Conservation (phyloP, 2,888 invertebrate species). For the Phymatocera aterrima region DNA sequence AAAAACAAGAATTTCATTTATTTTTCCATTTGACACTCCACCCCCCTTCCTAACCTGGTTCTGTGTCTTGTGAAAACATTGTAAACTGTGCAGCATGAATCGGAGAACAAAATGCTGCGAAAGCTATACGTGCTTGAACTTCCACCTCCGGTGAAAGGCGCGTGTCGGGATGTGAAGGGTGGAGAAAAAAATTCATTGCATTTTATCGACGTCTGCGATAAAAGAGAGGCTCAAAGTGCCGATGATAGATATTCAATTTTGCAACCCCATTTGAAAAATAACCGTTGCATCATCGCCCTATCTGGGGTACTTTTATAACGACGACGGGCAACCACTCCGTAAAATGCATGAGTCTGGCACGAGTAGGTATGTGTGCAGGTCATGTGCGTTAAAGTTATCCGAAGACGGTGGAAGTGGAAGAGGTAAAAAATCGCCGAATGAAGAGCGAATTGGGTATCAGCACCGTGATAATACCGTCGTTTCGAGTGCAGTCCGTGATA, state of each 20-base stretch:
- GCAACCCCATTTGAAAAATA: conserved; percentile 14
- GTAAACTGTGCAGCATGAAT: not conserved
- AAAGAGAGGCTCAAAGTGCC: conserved; percentile 20
- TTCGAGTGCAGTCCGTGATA: not conserved
- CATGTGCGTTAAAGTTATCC: conserved; percentile 10
- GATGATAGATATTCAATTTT: conserved; percentile 34
- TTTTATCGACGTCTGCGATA: conserved; percentile 21
- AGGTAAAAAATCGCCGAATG: not conserved
- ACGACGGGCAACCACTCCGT: conserved; percentile 28
- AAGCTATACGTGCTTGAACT: conserved; percentile 7
- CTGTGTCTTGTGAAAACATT: too few species aligned
- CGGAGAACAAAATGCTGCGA: not conserved
- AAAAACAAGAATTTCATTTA: not conserved
- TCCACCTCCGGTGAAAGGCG: not conserved
- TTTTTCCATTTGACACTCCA: not conserved
- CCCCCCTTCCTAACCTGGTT: too few species aligned
- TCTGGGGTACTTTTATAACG: conserved; percentile 23
- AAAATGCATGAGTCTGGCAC: conserved; percentile 24
- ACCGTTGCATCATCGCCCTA: conserved; percentile 24
- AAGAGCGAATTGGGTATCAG: not conserved
- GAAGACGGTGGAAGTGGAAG: not conserved
- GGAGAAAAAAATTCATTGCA: conserved; percentile 27
- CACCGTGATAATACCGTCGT: not conserved
- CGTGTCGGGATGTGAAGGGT: not conserved
- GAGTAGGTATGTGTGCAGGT: not conserved